These are phyloP conservation scores for Neosilurus mollespiculum DNA, from an alignment of 2,797 vertebrate species.

Conservation along the genomic window DNA sequence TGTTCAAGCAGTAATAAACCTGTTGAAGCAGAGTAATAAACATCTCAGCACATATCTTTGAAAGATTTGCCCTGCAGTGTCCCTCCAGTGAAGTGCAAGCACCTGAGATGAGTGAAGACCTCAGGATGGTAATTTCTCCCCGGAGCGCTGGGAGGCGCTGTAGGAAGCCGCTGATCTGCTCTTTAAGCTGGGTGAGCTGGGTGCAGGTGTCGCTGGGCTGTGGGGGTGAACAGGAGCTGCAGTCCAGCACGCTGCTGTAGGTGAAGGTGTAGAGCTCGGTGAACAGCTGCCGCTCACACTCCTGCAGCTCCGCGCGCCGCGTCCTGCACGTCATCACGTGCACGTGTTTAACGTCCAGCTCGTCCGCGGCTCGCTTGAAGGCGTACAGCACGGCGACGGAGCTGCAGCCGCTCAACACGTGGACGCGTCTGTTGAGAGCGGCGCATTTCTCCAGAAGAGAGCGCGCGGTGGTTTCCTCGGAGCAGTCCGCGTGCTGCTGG, in stretches of 20 bases:
- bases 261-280: constrained; percentile 80
- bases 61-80: background rate
- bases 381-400: constrained; percentile 73
- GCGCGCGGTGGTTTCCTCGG: constrained; percentile 32
- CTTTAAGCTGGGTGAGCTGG: constrained; percentile 50
- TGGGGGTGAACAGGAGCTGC: constrained; percentile 14
- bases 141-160: constrained; percentile 76
- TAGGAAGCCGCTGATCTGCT: constrained; percentile 75
- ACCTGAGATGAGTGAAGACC: constrained; percentile 87
- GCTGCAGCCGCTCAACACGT: constrained; percentile 65
- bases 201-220: constrained; percentile 46
- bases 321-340: constrained; percentile 70
- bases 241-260: constrained; percentile 64
- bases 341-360: constrained; percentile 69
- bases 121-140: constrained; percentile 75
- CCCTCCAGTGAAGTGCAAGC: constrained; percentile 59
- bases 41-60: no score
- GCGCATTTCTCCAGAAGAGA: constrained; percentile 48
- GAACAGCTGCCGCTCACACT: constrained; percentile 79
- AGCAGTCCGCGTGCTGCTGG: constrained; percentile 43
- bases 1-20: background rate
- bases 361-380: constrained; percentile 82
- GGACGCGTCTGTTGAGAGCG: constrained; percentile 55
- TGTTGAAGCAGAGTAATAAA: no score
- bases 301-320: constrained; percentile 69